phyloP scores from a whole-genome alignment of 2,888 invertebrate species.

The Eupithecia tripunctaria region DNA sequence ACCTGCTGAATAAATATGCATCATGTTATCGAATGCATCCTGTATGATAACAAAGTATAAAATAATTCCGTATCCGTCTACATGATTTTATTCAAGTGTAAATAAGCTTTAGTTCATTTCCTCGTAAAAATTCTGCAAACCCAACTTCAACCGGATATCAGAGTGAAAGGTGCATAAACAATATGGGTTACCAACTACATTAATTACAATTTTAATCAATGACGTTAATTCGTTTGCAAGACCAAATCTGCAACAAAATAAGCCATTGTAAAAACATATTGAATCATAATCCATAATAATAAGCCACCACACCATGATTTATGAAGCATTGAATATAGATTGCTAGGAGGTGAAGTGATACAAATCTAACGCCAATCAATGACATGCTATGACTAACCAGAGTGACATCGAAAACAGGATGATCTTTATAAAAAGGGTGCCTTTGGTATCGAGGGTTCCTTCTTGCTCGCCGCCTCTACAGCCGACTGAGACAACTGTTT shows the following conservation, averaged over 20 bases:
- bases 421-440: too few relatives aligned
- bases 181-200: neutral
- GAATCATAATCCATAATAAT: neutral
- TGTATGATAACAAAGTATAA: conserved; percentile 49
- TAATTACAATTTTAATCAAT: neutral
- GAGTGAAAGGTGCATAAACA: conserved; percentile 4
- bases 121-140: conserved; percentile 37
- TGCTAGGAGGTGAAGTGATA: neutral
- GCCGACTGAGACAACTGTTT: neutral
- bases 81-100: conserved; percentile 34
- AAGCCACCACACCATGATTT: neutral
- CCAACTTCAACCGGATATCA: neutral
- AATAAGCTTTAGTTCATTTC: conserved; percentile 49
- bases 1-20: conserved; percentile 48
- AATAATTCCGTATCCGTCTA: conserved; percentile 60
- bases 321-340: too few relatives aligned
- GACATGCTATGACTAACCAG: neutral
- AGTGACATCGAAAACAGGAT: too few relatives aligned
- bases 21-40: conserved; percentile 51
- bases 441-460: too few relatives aligned
- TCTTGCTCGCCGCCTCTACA: neutral
- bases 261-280: neutral
- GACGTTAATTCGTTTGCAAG: neutral
- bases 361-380: neutral
- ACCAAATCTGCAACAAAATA: neutral